Evolutionary conservation across 2,888 invertebrate species (phyloP).

Genomic region (Aporophyla lueneburgensis): DNA sequence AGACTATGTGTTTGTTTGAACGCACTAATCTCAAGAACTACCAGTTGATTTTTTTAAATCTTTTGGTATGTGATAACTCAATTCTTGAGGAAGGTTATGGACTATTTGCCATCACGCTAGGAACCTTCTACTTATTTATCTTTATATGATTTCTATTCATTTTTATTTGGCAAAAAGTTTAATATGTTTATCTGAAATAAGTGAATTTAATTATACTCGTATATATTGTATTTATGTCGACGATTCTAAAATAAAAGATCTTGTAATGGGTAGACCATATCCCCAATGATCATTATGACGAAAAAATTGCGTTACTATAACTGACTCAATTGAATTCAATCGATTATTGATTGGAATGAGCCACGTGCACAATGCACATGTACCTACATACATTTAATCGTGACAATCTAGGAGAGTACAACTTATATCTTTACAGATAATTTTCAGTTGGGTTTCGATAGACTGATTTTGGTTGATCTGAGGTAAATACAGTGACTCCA

Average conservation of each 20-base stretch:
- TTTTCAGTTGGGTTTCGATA: background rate
- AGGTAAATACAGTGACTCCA: no score
- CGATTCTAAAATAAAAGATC: background rate
- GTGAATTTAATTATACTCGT: no score
- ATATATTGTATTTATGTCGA: background rate
- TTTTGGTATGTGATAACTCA: no score
- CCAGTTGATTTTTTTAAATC: no score
- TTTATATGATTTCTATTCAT: no score
- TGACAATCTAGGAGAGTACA: background rate
- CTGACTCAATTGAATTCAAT: conserved; percentile 22
- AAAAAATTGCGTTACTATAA: background rate
- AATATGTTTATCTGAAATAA: no score
- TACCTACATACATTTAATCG: background rate
- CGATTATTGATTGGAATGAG: conserved; percentile 7
- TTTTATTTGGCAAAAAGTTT: no score
- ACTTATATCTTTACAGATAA: background rate
- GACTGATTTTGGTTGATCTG: background rate
- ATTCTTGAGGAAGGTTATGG: no score
- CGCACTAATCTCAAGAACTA: no score
- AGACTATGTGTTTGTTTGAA: no score
- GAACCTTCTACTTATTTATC: no score
- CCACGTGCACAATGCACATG: background rate
- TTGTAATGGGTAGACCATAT: background rate
- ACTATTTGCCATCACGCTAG: no score
- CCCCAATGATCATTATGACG: background rate